Base-by-base conservation (phyloP, 2,888 invertebrate genomes). In the Caenorhabditis zanzibari region DNA sequence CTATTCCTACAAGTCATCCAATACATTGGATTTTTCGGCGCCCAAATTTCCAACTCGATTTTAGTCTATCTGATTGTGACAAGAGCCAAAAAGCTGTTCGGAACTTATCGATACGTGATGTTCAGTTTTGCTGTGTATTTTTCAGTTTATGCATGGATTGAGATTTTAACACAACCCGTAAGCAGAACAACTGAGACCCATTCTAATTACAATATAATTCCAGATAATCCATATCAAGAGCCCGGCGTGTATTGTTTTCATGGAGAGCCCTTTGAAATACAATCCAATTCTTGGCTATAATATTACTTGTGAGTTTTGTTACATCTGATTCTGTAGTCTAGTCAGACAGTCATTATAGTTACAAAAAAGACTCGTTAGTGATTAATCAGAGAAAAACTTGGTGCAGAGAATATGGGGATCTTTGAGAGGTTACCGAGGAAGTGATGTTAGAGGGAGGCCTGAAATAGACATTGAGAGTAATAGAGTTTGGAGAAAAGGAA, bases 211-310 rank as follows among this genome's bases (percentile, higher is more conserved):
- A n/a, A n/a, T n/a, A n/a, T n/a, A n/a, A n/a, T n/a, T 71, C 16
- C 69, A 77, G 77, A 77, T 69, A 63, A 77, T 77, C 44, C 77
- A 77, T 22, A 77, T 77, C 63, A 77, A 77, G 32, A 77, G 77
- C 24, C 77, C 77, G 19, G 77, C 77, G 9, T 77, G 77, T n/a
- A 44, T 77, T 32, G 77, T 77, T 28, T 69, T 77, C 44, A 77
- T 77, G 77, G 77, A 69, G 19, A 77, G 77, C 14, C 69, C 77
- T 1, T 28, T 77, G 32, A 77, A 77, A 28, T 63, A 69, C 59
- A 35, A 69, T 26, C 19, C 49, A 0, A 24, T 35, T 24, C 38
- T 77, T 12, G 77, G 77, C n/a, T 77, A 77, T 35, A 61, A 77
- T 54, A 69, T 77, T 59, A 63, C 63, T 32, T 77, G 77, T 77